These are phyloP conservation scores for Elanus axillaris DNA, from an alignment of 2,113 vertebrate species.

Conservation along the genomic window DNA sequence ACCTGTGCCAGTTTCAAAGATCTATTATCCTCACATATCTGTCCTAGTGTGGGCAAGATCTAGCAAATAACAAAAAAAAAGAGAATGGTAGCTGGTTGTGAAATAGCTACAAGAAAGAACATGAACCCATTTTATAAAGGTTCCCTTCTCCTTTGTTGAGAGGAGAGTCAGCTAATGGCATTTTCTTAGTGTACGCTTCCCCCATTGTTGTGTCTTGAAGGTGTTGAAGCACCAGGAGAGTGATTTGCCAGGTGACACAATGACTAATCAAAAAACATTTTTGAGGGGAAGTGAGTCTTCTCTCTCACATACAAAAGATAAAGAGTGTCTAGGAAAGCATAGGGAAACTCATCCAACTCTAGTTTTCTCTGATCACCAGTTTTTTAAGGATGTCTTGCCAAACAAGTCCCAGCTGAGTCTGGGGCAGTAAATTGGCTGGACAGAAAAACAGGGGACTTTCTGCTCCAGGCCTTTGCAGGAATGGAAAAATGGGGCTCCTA, in stretches of 20 bases:
- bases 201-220: neutral
- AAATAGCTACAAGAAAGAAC: neutral
- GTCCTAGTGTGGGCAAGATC: neutral
- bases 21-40: neutral
- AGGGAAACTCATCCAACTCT: neutral
- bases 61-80: neutral
- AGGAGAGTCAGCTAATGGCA: neutral
- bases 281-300: neutral
- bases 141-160: neutral
- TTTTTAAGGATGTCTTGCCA: neutral
- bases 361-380: neutral
- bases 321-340: neutral
- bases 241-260: fast-evolving
- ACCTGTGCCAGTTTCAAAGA: neutral
- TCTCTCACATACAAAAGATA: neutral
- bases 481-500: neutral
- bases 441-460: neutral
- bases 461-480: neutral
- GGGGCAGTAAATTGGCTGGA: neutral
- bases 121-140: neutral
- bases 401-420: neutral
- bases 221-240: neutral
- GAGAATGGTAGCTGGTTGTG: neutral
- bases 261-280: neutral
- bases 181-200: neutral